Evolutionary conservation across 2,888 invertebrate species (phyloP), one percentile per base, ranked within the genome.

Genomic region (Lasioglossum calceatum): DNA sequence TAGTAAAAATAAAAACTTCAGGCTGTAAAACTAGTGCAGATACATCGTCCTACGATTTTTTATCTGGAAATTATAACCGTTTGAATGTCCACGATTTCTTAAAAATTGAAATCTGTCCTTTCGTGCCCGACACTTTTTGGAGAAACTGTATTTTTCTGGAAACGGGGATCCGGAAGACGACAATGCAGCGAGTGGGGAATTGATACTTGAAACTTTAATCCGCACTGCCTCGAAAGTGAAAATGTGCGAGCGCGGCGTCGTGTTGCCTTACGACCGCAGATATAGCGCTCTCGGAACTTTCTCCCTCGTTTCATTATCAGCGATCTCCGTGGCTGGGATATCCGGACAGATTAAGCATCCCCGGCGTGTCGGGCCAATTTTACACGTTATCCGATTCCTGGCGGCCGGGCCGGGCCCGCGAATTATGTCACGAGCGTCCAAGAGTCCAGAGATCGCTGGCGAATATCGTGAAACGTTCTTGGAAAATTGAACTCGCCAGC

Each of bases 251-350:
- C 44, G 3, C 19, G 50, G 71, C 39, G 54, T 58, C 54, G 54
- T 32, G 39, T 27, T 54, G 39, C 12, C 5, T 12, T 58, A 12
- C 42, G 44, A 58, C 23, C 32, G 42, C 19, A 44, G 32, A 16
- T 39, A 32, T 27, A 14, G 23, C 8, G 54, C 54, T 23, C 54
- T 27, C 44, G 32, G 5, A 74, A 82, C 67, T 79, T 74, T 70
- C 50, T 58, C 54, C 50, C 74, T 10, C 67, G 74, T 70, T 80
- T 47, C 67, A 27, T 82, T 82, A 80, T 80, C 71, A 32, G 16
- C 70, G 47, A 71, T 75, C 61, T 58, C n/a, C 64, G n/a, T 32
- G 44, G 36, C 8, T 12, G 42, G 50, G 10, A 44, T 61, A 58
- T 75, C 77, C 71, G n/a, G 2, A 12, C 79, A 39, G 81, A 76